Percentiles rank a stretch among this genome's conserved stretches.
These are phyloP conservation scores for Graphium colonna DNA, from an alignment of 2,888 invertebrate species.

Conservation along the genomic window DNA sequence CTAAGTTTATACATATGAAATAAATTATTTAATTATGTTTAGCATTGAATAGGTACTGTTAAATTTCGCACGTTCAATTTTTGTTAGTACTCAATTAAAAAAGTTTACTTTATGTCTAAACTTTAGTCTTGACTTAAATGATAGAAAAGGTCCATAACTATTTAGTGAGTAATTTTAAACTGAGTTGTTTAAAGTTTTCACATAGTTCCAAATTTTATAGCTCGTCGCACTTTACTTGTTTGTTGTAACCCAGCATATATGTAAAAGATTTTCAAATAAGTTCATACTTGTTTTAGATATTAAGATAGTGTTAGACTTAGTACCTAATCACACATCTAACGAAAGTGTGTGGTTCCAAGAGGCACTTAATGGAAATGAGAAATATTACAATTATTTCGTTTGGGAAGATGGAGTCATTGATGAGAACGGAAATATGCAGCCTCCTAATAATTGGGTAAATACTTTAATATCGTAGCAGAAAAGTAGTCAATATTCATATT, in stretches of 20 bases:
- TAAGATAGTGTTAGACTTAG: conserved; percentile 83
- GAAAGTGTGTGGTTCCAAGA: conserved; percentile 91
- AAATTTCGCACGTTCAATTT: not conserved
- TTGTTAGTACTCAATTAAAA: too few relatives aligned
- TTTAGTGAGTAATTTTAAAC: not conserved
- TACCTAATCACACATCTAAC: conserved; percentile 88
- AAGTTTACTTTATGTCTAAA: too few relatives aligned
- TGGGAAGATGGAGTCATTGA: conserved; percentile 82
- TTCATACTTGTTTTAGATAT: conserved; percentile 54
- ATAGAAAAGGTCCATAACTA: not conserved
- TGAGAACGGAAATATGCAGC: conserved; percentile 65
- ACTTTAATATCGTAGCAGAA: not conserved
- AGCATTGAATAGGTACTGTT: too few relatives aligned
- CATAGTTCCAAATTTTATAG: too few relatives aligned
- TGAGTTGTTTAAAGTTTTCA: not conserved
- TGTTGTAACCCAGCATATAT: too few relatives aligned
- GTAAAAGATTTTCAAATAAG: too few relatives aligned
- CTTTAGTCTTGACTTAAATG: too few relatives aligned
- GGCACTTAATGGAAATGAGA: conserved; percentile 81
- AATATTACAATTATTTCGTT: conserved; percentile 86
- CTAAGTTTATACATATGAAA: too few relatives aligned
- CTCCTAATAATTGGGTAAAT: conserved; percentile 87
- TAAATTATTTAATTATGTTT: too few relatives aligned
- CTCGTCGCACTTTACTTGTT: not conserved
- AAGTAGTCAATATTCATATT: conserved; percentile 2